Conservation (phyloP, 92 coral and sea anemone species). For the Virgularia gustaviana region DNA sequence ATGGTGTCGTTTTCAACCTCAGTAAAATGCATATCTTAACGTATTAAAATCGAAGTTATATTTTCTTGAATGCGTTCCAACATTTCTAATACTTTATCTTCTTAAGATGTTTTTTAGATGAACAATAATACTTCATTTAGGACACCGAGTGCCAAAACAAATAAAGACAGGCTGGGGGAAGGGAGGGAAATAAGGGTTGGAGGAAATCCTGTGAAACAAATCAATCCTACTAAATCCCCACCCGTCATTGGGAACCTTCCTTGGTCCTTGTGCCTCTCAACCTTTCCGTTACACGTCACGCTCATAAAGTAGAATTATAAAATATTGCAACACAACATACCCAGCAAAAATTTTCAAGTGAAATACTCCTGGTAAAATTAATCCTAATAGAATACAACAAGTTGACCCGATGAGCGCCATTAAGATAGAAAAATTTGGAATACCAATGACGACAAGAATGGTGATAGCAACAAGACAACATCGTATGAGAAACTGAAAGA, state of each 20-base stretch:
- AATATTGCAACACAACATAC: constrained; percentile 60
- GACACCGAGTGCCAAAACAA: too few relatives aligned
- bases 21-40: too few relatives aligned
- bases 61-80: too few relatives aligned
- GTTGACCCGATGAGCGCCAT: constrained; percentile 96
- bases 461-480: constrained; percentile 65
- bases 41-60: too few relatives aligned
- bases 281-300: background rate
- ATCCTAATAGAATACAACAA: constrained; percentile 80
- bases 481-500: constrained; percentile 41
- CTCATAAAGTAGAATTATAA: background rate
- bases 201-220: background rate
- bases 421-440: constrained; percentile 88
- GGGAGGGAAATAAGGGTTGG: too few relatives aligned
- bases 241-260: too few relatives aligned
- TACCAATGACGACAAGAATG: constrained; percentile 67
- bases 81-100: too few relatives aligned
- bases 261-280: background rate
- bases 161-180: too few relatives aligned
- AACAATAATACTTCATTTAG: too few relatives aligned
- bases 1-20: too few relatives aligned
- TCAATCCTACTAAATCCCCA: background rate
- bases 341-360: constrained; percentile 86
- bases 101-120: too few relatives aligned
- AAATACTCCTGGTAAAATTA: constrained; percentile 82